phyloP scores from a whole-genome alignment of 2,113 vertebrate species.

The Heliornis fulica region DNA sequence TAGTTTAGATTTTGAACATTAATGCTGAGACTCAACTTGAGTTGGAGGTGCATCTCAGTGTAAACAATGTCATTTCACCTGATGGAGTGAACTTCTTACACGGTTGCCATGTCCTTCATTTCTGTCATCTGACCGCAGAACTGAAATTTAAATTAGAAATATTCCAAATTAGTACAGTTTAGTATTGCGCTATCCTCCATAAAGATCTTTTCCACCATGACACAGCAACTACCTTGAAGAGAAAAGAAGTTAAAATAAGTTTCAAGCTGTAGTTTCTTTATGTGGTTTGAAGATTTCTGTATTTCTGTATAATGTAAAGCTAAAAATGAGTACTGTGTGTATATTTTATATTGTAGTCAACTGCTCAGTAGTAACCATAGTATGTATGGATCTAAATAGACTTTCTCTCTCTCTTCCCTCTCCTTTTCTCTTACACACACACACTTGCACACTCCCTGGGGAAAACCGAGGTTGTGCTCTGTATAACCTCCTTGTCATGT shows the following conservation, averaged over 20 bases:
- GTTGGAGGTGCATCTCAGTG: background rate
- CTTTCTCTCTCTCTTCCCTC: background rate
- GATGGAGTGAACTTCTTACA: background rate
- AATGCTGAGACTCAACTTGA: background rate
- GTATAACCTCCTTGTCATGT: background rate
- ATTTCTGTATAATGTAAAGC: background rate
- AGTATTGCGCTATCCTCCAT: background rate
- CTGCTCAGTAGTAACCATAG: background rate
- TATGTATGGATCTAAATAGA: background rate
- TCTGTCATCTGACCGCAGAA: background rate
- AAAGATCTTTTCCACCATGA: background rate
- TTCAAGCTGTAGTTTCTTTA: background rate
- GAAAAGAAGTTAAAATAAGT: background rate
- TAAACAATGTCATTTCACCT: background rate
- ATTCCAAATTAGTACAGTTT: background rate
- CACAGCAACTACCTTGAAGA: background rate
- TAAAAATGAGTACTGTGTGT: background rate
- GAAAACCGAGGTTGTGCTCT: background rate
- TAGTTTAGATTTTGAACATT: background rate
- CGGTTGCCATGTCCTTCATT: background rate
- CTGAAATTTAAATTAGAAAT: background rate
- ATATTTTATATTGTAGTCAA: background rate
- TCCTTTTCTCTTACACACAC: too few relatives aligned
- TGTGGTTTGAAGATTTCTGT: background rate
- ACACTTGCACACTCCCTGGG: background rate